Base-by-base conservation (phyloP, 2,797 vertebrate genomes). In the Trematomus bernacchii region DNA sequence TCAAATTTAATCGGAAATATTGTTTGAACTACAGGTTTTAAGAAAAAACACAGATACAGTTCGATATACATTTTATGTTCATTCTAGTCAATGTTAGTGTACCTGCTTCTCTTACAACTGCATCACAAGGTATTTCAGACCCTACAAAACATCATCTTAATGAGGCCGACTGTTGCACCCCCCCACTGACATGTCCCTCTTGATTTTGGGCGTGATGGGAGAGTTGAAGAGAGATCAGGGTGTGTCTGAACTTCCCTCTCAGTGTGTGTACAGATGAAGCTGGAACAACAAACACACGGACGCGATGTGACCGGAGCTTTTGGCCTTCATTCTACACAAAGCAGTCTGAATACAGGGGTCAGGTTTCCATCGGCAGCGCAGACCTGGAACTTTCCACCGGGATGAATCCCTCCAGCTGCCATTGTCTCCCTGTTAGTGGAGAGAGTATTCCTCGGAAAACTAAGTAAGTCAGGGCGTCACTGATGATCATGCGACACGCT, bases 361-460 rank as follows among this genome's bases (percentile, higher is more conserved):
- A 10, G 40, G 53, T 80, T 87, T 89, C 86, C 81, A 76, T 58
- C 78, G 43, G 80, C 60, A 27, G 55, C 78, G 73, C 30, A 63
- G 4, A 47, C 73, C 59, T 60, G 86, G 89, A 89, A 91, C 83
- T 89, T 92, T 90, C 89, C 88, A 68, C 54, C 19, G 51, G 42
- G 75, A 80, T 10, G 59, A 74, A 79, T 66, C 64, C 80, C 58
- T 63, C 57, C 51, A 33, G 72, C 76, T 71, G 72, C 86, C 72
- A 91, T 92, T 90, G 92, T 93, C 71, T 83, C 76, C 73, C 59
- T 79, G 89, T 81, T 83, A 76, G 86, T 81, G 65, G 77, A 19
- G 79, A 84, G 71, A 59, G 55, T 47, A 72, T 74, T 88, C 84
- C 87, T 90, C 54, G 71, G 88, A 85, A 90, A 93, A 91, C 82